phyloP scores from a whole-genome alignment of 2,888 invertebrate species.

The Oscheius onirici region DNA sequence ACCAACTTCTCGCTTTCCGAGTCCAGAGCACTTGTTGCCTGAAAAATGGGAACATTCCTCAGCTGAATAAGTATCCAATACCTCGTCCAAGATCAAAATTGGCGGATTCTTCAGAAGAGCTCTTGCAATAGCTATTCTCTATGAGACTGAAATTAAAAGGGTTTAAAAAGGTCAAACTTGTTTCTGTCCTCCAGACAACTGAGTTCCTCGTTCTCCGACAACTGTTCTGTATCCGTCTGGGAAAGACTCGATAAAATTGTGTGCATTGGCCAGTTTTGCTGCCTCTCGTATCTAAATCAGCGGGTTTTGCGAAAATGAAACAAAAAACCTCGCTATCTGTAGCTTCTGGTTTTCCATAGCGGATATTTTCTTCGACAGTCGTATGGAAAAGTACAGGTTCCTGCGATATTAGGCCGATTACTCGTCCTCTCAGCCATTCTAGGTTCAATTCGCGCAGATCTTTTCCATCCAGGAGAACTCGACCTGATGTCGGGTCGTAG shows the following conservation, averaged over 20 bases:
- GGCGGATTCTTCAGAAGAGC: conserved; percentile 90
- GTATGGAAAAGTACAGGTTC: conserved; percentile 94
- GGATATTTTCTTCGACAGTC: conserved; percentile 89
- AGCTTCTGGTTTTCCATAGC: conserved; percentile 81
- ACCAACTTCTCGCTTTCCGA: conserved; percentile 62
- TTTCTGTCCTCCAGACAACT: conserved; percentile 46
- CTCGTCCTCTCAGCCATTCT: conserved; percentile 85
- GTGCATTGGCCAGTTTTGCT: conserved; percentile 87
- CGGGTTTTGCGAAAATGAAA: neutral
- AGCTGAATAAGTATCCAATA: too few relatives aligned
- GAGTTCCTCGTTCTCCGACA: conserved; percentile 80
- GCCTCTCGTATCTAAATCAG: conserved; percentile 78
- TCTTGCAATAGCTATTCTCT: conserved; percentile 91
- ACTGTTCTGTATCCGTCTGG: conserved; percentile 81
- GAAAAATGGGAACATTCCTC: too few relatives aligned
- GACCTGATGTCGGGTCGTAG: conserved; percentile 82
- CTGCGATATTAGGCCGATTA: conserved; percentile 68
- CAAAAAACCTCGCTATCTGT: conserved; percentile 75
- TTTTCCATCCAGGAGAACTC: conserved; percentile 81
- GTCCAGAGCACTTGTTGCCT: conserved; percentile 89
- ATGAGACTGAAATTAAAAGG: neutral
- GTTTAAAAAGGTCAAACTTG: neutral
- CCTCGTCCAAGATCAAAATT: conserved; percentile 84
- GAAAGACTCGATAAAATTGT: conserved; percentile 86
- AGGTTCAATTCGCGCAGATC: conserved; percentile 82